Percentiles rank a stretch among this genome's conserved stretches.
Evolutionary conservation across 2,113 vertebrate genomes (phyloP).

Genomic region (Prochilodus magdalenae): DNA sequence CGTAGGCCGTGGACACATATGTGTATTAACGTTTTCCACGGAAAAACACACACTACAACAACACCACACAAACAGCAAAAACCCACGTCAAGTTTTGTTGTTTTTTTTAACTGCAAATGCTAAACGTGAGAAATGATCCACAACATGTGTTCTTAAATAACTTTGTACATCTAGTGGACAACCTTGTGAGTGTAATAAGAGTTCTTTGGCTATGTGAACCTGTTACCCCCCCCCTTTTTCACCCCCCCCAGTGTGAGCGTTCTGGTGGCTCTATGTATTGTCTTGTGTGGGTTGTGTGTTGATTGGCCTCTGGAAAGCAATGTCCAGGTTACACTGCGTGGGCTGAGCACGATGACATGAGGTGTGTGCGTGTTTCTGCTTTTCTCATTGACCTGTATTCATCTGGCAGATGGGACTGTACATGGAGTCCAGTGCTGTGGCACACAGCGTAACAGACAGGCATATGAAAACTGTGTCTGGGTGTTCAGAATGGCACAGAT

Average conservation of each 20-base stretch:
- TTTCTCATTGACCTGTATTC: conserved; percentile 49
- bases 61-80: too few species aligned
- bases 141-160: too few species aligned
- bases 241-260: too few species aligned
- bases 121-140: too few species aligned
- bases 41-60: too few species aligned
- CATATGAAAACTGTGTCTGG: background rate
- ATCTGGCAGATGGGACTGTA: conserved; percentile 47
- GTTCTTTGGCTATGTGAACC: background rate
- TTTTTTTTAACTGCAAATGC: too few species aligned
- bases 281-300: conserved; percentile 2
- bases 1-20: too few species aligned
- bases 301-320: conserved; percentile 20
- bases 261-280: background rate
- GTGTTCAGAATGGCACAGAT: background rate
- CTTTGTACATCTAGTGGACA: too few species aligned
- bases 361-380: conserved; percentile 35
- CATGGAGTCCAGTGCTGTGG: conserved; percentile 30
- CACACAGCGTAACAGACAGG: background rate
- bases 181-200: too few species aligned
- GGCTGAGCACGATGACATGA: conserved; percentile 14
- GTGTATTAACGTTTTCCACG: too few species aligned
- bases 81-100: too few species aligned
- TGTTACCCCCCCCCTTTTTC: too few species aligned
- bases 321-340: conserved; percentile 42